These are phyloP conservation scores for Rousettus leschenaultii DNA, from an alignment of 2,113 vertebrate species.

Conservation along the genomic window DNA sequence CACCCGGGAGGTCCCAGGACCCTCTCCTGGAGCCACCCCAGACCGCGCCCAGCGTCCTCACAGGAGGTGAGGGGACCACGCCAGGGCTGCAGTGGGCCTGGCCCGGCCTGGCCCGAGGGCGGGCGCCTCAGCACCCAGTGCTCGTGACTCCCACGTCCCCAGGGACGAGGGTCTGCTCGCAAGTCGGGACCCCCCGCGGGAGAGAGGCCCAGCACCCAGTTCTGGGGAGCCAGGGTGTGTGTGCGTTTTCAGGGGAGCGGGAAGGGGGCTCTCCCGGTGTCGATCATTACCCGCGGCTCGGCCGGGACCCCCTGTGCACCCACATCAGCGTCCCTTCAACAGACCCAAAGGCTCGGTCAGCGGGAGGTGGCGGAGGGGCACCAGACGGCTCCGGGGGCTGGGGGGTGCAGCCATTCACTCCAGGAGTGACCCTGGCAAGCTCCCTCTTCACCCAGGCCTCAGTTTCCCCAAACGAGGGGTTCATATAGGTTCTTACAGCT, in stretches of 20 bases:
- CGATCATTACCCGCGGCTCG: rapidly evolving
- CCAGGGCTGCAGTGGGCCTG: rapidly evolving
- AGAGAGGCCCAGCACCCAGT: background rate
- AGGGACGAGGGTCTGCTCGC: rapidly evolving
- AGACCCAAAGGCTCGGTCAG: background rate
- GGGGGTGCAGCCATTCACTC: rapidly evolving
- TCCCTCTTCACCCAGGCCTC: background rate
- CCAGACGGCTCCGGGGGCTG: rapidly evolving
- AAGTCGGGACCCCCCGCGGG: rapidly evolving
- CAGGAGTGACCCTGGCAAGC: background rate
- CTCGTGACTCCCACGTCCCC: rapidly evolving
- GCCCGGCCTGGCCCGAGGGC: rapidly evolving
- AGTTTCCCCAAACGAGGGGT: rapidly evolving
- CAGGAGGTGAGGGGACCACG: rapidly evolving
- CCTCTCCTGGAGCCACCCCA: background rate
- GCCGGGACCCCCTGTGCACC: rapidly evolving
- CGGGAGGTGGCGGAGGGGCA: rapidly evolving
- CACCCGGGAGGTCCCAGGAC: background rate
- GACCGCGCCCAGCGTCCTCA: background rate
- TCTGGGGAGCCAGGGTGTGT: rapidly evolving
- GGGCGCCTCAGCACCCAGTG: rapidly evolving
- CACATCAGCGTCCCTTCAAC: rapidly evolving
- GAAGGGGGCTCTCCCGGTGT: rapidly evolving
- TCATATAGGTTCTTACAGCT: rapidly evolving
- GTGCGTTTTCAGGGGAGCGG: no score